These are phyloP conservation scores for Crypturellus undulatus DNA, from an alignment of 2,113 vertebrate species.

Conservation along the genomic window DNA sequence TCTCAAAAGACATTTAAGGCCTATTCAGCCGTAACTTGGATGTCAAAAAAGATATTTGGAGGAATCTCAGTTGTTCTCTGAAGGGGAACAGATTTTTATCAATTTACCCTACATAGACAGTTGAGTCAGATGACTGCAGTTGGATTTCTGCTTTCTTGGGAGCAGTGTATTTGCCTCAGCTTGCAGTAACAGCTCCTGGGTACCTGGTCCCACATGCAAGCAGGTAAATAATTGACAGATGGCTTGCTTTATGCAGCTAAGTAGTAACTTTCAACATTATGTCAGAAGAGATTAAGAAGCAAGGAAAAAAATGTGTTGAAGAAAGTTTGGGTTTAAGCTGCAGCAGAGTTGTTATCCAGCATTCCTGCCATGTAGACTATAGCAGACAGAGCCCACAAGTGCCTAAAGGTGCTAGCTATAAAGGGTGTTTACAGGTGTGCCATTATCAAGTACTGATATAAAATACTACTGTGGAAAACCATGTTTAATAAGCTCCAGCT, in stretches of 20 bases:
- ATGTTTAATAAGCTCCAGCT: constrained; percentile 52
- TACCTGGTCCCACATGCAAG: constrained; percentile 45
- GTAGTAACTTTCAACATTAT: constrained; percentile 67
- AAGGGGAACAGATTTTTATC: not conserved
- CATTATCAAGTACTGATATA: constrained; percentile 50
- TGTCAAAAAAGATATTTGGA: constrained; percentile 35
- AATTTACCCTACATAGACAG: not conserved
- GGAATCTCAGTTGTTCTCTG: not conserved
- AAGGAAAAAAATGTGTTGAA: not conserved
- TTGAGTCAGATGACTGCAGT: not conserved
- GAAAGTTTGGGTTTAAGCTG: not conserved
- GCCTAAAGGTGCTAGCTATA: constrained; percentile 47
- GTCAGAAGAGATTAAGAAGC: constrained; percentile 54
- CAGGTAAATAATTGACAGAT: constrained; percentile 67
- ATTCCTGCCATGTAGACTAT: not conserved
- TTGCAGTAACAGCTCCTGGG: not conserved
- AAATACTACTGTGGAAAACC: constrained; percentile 38
- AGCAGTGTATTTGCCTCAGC: not conserved
- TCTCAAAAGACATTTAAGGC: not conserved
- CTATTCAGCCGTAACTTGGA: not conserved
- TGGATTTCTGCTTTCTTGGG: not conserved
- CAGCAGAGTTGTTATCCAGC: accelerated
- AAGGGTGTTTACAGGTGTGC: constrained; percentile 67
- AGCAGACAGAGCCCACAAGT: not conserved
- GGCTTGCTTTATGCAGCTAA: constrained; percentile 56